A percentile compares a stretch with the other conserved stretches of the same genome.
Conservation (phyloP, 2,797 vertebrate species). For the Tapera naevia region DNA sequence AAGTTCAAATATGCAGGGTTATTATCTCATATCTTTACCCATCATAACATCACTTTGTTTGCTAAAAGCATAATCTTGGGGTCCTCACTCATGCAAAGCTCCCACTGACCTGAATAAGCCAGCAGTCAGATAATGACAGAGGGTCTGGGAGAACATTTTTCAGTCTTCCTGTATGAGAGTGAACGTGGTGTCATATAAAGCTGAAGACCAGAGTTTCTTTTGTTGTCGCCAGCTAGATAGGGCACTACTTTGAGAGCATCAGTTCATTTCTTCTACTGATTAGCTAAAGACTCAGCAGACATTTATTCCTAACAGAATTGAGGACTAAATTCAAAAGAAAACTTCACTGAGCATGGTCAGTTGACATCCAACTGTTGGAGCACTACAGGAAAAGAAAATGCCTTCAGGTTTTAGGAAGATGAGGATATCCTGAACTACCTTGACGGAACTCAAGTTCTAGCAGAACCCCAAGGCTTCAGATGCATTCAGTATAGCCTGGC, state of each 20-base stretch:
- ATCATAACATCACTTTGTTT: slow-evolving; percentile 27
- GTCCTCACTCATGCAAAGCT: not conserved
- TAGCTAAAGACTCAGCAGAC: not conserved
- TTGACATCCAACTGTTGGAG: not conserved
- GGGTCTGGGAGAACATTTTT: not conserved
- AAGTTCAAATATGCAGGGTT: not conserved
- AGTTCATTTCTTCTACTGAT: not conserved
- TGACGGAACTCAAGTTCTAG: not conserved
- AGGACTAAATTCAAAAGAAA: not conserved
- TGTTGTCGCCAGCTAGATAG: not conserved
- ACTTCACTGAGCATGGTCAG: not conserved
- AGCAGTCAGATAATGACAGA: not conserved
- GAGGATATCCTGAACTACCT: not conserved
- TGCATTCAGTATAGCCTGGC: not conserved
- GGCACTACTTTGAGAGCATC: not conserved
- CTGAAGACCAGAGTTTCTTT: not conserved
- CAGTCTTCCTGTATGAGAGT: not conserved
- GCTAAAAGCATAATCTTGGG: slow-evolving; percentile 3
- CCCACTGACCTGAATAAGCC: not conserved
- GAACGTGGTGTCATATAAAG: not conserved
- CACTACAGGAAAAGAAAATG: not conserved
- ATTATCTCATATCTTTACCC: not conserved
- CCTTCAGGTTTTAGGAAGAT: not conserved
- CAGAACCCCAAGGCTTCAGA: not conserved
- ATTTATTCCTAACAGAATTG: not conserved